Conservation (phyloP, 2,888 invertebrate genomes). For the Hyppa rectilinea region DNA sequence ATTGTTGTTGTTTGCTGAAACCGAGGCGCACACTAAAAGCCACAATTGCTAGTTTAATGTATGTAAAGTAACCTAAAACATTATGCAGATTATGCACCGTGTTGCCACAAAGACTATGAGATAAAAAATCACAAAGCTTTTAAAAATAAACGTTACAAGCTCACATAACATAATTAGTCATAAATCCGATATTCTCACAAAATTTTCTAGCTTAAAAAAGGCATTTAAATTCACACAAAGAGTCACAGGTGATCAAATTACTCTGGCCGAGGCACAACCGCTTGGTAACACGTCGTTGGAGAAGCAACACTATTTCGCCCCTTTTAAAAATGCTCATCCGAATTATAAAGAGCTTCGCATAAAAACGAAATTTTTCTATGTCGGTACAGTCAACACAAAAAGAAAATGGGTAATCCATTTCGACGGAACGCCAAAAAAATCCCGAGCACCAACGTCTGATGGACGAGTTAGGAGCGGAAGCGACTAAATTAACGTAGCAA, state of each 20-base stretch:
- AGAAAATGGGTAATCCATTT: conserved; percentile 78
- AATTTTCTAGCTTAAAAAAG: conserved; percentile 6
- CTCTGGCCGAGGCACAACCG: background rate
- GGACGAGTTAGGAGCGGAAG: conserved; percentile 62
- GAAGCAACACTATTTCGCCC: conserved; percentile 16
- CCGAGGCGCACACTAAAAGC: conserved; percentile 23
- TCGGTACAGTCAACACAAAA: conserved; percentile 70
- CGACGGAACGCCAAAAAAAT: conserved; percentile 75
- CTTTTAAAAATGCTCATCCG: conserved; percentile 55
- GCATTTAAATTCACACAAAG: conserved; percentile 24
- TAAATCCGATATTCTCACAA: background rate
- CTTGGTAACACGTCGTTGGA: conserved; percentile 35
- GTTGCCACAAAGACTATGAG: background rate
- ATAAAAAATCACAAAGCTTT: conserved; percentile 1
- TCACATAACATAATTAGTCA: conserved; percentile 4
- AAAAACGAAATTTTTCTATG: conserved; percentile 70
- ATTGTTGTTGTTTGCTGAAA: conserved; percentile 44
- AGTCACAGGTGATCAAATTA: conserved; percentile 31
- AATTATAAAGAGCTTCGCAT: conserved; percentile 67
- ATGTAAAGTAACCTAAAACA: conserved; percentile 19
- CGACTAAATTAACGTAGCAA: conserved; percentile 37
- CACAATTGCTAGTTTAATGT: conserved; percentile 20
- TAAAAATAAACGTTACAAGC: background rate
- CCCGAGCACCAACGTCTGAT: conserved; percentile 47
- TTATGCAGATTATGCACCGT: conserved; percentile 17